These are phyloP conservation scores for Pangasius mekongensis DNA, from an alignment of 2,797 vertebrate species.

Conservation along the genomic window DNA sequence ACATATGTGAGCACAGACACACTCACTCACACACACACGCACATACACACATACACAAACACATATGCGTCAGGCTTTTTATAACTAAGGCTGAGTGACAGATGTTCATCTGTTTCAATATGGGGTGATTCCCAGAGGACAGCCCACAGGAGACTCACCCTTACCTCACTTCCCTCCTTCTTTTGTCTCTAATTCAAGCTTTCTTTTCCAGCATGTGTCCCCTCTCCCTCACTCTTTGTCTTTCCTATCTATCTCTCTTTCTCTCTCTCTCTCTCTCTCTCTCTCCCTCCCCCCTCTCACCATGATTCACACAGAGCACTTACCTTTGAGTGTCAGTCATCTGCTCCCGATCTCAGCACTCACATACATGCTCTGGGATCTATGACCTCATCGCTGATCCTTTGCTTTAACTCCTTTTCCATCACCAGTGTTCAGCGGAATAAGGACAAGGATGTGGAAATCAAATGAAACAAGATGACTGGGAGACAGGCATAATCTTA, in stretches of 20 bases:
- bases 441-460: conserved; percentile 5
- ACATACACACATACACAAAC: not conserved
- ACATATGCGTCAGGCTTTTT: conserved; percentile 25
- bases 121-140: conserved; percentile 39
- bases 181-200: not conserved
- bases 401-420: not conserved
- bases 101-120: conserved; percentile 50
- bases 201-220: not conserved
- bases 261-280: not conserved
- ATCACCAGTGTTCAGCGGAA: not conserved
- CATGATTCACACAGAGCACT: conserved; percentile 24
- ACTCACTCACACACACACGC: not conserved
- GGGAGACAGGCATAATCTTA: conserved; percentile 24
- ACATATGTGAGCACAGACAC: not conserved
- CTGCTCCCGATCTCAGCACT: conserved; percentile 27
- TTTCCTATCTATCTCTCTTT: not conserved
- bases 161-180: not conserved
- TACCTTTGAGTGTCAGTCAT: conserved; percentile 48
- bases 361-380: conserved; percentile 23
- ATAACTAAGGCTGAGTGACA: conserved; percentile 39
- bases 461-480: conserved; percentile 13
- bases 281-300: not conserved
- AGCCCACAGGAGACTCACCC: conserved; percentile 30
- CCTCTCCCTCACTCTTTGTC: not conserved
- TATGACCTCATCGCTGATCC: not conserved